These are phyloP conservation scores for Mesorhabditis sp. DNA, from an alignment of 2,888 invertebrate genomes.

Conservation along the genomic window DNA sequence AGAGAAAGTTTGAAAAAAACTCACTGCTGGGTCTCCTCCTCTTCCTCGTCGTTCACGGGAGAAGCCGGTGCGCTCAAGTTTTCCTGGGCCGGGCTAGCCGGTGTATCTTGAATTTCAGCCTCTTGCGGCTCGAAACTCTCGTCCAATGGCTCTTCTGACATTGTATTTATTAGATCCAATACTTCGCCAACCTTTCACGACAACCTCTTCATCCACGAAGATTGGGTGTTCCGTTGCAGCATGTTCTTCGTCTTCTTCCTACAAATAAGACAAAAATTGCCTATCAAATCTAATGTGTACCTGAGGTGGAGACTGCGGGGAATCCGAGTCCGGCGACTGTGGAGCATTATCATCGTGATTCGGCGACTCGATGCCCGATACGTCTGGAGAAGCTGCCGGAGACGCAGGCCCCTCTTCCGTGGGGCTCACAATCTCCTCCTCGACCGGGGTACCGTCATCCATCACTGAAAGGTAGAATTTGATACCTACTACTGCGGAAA, in stretches of 20 bases:
- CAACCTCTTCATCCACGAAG: too few relatives aligned
- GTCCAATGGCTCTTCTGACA: background rate
- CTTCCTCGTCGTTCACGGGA: background rate
- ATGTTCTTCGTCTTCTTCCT: too few relatives aligned
- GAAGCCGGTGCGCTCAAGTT: conserved; percentile 6
- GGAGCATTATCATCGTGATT: conserved; percentile 14
- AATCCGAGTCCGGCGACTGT: conserved; percentile 8
- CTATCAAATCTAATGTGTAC: background rate
- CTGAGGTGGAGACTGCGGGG: background rate
- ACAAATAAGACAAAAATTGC: too few relatives aligned
- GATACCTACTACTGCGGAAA: too few relatives aligned
- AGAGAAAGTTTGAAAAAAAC: too few relatives aligned
- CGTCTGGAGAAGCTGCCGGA: conserved; percentile 10
- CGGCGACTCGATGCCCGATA: background rate
- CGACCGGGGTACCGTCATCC: background rate
- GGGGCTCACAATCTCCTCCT: too few relatives aligned
- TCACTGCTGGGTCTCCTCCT: background rate
- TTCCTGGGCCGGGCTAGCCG: background rate
- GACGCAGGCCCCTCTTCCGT: conserved; percentile 13
- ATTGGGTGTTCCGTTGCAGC: too few relatives aligned
- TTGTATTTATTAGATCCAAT: too few relatives aligned
- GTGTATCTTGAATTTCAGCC: background rate
- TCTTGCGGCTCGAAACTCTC: background rate
- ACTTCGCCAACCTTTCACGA: too few relatives aligned
- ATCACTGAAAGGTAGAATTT: background rate